Percentiles rank a stretch among this genome's conserved stretches.
Evolutionary conservation across 2,797 vertebrate genomes (phyloP).

Genomic region (Lindbergichthys nudifrons): DNA sequence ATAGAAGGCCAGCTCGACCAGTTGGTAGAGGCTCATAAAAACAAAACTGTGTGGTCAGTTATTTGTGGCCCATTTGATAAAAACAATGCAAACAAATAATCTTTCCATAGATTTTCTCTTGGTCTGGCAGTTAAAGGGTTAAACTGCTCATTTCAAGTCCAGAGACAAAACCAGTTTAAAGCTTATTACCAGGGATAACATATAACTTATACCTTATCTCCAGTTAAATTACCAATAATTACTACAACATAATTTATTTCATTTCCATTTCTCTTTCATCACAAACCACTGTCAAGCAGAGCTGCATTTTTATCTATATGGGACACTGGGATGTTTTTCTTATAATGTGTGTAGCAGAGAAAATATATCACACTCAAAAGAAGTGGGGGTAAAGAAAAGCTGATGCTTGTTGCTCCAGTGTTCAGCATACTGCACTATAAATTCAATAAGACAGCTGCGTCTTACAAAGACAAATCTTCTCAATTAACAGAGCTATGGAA

Average conservation of each 20-base stretch:
- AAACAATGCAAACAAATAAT: too few species aligned
- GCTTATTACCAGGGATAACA: conserved; percentile 40
- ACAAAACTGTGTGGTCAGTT: too few species aligned
- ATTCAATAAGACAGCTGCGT: conserved; percentile 46
- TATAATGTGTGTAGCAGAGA: conserved; percentile 9
- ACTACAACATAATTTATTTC: conserved; percentile 32
- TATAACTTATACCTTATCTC: conserved; percentile 38
- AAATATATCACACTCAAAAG: conserved; percentile 26
- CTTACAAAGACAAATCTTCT: conserved; percentile 44
- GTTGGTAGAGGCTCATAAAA: too few species aligned
- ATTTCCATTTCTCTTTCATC: conserved; percentile 59
- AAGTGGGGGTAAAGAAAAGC: conserved; percentile 23
- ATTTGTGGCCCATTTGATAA: too few species aligned
- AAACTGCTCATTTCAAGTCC: conserved; percentile 3
- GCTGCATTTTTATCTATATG: conserved; percentile 28
- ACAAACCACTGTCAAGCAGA: conserved; percentile 14
- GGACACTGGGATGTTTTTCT: conserved; percentile 32
- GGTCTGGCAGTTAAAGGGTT: too few species aligned
- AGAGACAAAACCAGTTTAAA: conserved; percentile 53
- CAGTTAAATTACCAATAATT: conserved; percentile 31
- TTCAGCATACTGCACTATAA: conserved; percentile 18
- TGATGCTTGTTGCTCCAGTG: conserved; percentile 22
- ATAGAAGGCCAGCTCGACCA: too few species aligned
- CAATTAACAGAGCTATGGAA: conserved; percentile 35
- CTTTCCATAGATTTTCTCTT: too few species aligned